phyloP scores from a whole-genome alignment of 92 coral and sea anemone genomes.

The Siderastrea siderea region DNA sequence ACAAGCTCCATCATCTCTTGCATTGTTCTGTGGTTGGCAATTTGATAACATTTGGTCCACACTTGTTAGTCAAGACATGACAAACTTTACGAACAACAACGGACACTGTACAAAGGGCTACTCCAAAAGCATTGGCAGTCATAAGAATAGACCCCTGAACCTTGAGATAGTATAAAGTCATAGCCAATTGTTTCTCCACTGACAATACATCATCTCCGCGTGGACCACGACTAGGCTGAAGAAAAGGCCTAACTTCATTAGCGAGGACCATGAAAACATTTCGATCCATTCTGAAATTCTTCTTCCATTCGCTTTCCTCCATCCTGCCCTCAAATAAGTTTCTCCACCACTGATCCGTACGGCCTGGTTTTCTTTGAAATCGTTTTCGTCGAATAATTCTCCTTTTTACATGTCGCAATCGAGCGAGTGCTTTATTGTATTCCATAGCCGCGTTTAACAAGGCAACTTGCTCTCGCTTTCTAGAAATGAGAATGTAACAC shows the following conservation, averaged over 20 bases:
- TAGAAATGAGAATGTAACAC: too few relatives aligned
- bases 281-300: too few relatives aligned
- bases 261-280: background rate
- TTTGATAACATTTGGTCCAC: conserved; percentile 58
- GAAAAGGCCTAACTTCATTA: conserved; percentile 23
- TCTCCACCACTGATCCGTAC: background rate
- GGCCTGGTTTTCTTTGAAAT: conserved; percentile 30
- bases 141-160: conserved; percentile 68
- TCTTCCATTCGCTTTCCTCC: too few relatives aligned
- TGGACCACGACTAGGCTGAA: conserved; percentile 41
- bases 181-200: conserved; percentile 66
- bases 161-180: conserved; percentile 66
- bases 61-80: conserved; percentile 40
- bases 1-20: conserved; percentile 65
- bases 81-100: conserved; percentile 64
- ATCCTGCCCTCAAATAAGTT: too few relatives aligned
- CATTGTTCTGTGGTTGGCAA: conserved; percentile 61
- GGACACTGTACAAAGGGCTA: conserved; percentile 31
- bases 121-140: conserved; percentile 79
- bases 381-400: conserved; percentile 8
- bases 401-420: conserved; percentile 33
- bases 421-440: conserved; percentile 23
- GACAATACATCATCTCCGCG: conserved; percentile 56
- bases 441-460: background rate
- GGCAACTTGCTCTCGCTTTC: too few relatives aligned